Base-by-base conservation (phyloP, 2,888 invertebrate genomes). In the Leptopterna dolabrata region DNA sequence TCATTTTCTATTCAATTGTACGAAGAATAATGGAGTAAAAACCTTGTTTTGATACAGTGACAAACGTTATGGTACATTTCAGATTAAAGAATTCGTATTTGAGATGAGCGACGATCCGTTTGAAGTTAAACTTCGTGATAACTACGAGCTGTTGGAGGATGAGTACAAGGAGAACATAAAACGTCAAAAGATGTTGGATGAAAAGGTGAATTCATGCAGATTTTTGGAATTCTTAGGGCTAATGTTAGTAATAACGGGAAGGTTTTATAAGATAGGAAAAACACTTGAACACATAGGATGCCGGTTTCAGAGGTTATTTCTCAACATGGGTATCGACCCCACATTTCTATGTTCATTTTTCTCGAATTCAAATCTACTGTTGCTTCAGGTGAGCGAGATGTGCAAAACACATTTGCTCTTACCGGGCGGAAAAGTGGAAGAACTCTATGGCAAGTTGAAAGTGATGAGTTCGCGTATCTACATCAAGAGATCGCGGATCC, bases 31-130 rank as follows among this genome's bases (percentile, higher is more conserved):
- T 78, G 9, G 4, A 43, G 36, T 43, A 9, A n/a, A 6, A 47
- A 2, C 1, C 16, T 47, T 47, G 13, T 47, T 3, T n/a, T 13
- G 13, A 47, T 16, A 14, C 47, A 47, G 16, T 47, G 13, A 13
- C 47, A 47, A 41, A 41, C n/a, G 3, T 76, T 3, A 76, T 76
- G 27, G 76, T 27, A 29, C 70, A 51, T 92, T 92, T 78, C 91
- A 96, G 96, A 94, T 97, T 29, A 96, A 97, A 92, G 96, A 96
- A 91, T 95, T 98, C 91, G 92, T 96, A 0, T 94, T 99, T 90
- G 98, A 99, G 93, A 95, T 99, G 92, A 96, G 96, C 89, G 99
- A 99, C 91, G 99, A 99, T 94, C 99, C 99, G 0, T 99, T 99
- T 91, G 99, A 99, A 93, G 98, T 99, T 2, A 97, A 97, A 91